Evolutionary conservation across 2,797 vertebrate species (phyloP).

Genomic region (Agapornis canus): DNA sequence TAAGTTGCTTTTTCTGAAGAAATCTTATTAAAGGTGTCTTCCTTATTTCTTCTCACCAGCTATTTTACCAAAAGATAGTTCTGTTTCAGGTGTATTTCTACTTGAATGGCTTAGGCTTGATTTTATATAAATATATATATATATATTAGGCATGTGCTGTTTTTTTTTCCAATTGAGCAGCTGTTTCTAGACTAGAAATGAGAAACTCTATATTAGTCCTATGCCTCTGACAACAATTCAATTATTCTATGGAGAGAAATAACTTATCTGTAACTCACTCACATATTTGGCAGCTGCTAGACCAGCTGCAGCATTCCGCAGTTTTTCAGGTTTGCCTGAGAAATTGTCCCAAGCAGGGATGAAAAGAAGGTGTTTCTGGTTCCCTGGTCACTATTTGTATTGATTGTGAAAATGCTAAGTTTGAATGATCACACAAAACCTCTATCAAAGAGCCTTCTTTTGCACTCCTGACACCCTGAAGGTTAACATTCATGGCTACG

Average conservation of each 20-base stretch:
- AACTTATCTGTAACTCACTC: background rate
- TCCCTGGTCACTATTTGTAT: slow-evolving; percentile 1
- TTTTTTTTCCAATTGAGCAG: background rate
- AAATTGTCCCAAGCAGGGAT: background rate
- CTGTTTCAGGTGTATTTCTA: background rate
- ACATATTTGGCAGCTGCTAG: background rate
- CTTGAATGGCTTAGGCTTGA: background rate
- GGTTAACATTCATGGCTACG: background rate
- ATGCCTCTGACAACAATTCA: background rate
- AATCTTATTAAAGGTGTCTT: background rate
- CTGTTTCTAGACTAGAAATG: background rate
- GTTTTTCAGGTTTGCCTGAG: background rate
- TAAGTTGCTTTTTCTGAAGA: background rate
- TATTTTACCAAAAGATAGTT: background rate
- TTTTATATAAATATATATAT: too few species aligned
- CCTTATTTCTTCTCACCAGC: background rate
- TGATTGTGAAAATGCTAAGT: slow-evolving; percentile 3
- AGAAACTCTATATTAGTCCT: background rate
- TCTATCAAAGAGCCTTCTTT: background rate
- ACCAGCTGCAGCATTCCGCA: background rate
- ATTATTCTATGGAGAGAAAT: background rate
- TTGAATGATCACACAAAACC: background rate
- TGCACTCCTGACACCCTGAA: background rate
- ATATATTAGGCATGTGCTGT: background rate
- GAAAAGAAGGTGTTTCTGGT: background rate